Conservation (phyloP, 2,797 vertebrate species). For the Myiotriccus ornatus region DNA sequence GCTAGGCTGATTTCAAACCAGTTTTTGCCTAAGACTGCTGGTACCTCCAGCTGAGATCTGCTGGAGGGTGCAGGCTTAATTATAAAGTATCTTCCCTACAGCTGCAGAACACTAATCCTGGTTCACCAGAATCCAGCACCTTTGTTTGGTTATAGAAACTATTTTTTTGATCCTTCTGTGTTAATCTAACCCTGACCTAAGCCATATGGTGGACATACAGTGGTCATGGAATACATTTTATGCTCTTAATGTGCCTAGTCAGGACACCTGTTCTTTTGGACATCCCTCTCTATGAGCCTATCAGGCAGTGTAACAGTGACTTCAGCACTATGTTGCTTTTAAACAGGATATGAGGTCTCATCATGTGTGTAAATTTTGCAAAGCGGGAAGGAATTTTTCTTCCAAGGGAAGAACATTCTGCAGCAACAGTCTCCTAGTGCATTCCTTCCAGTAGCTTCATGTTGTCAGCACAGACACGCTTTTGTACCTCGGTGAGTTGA, state of each 20-base stretch:
- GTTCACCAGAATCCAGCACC: conserved; percentile 19
- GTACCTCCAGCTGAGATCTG: conserved; percentile 57
- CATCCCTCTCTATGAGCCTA: background rate
- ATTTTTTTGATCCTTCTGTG: background rate
- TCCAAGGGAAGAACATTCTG: background rate
- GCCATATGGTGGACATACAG: background rate
- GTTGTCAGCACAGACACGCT: rapidly evolving
- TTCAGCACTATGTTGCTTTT: background rate
- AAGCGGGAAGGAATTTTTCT: background rate
- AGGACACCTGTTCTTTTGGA: background rate
- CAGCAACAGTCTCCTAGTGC: background rate
- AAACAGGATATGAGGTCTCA: background rate
- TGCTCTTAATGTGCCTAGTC: background rate
- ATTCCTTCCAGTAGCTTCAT: background rate
- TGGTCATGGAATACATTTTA: background rate
- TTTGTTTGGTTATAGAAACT: conserved; percentile 33
- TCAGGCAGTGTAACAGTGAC: background rate
- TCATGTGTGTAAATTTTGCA: background rate
- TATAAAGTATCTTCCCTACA: conserved; percentile 55
- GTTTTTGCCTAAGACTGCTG: conserved; percentile 63
- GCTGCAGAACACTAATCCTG: conserved; percentile 53
- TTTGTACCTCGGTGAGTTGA: background rate
- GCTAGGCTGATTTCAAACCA: conserved; percentile 65
- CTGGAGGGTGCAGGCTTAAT: conserved; percentile 63
- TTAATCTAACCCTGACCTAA: background rate